Percentiles rank a stretch among this genome's conserved stretches.
These are phyloP conservation scores for Catostylus mosaicus DNA, from an alignment of 30 jellyfish, hydroid and myxozoan genomes.

Conservation along the genomic window DNA sequence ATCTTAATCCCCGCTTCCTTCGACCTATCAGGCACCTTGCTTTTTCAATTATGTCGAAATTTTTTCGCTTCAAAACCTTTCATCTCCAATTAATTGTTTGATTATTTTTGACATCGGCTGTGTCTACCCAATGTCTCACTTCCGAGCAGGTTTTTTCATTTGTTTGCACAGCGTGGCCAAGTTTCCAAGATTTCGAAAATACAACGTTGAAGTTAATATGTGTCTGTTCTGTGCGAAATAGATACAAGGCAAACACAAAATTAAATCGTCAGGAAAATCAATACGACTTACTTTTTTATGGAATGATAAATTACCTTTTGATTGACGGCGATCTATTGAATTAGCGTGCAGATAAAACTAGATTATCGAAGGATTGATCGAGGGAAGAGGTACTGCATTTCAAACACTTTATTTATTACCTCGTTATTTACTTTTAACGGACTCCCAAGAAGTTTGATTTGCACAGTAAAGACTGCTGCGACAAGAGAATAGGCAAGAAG, in stretches of 20 bases:
- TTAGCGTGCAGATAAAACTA: not conserved
- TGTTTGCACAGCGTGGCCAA: not conserved
- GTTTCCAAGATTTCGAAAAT: not conserved
- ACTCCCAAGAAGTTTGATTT: too few relatives aligned
- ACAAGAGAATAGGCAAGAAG: too few relatives aligned
- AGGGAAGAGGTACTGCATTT: not conserved
- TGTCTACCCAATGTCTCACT: conserved; percentile 11
- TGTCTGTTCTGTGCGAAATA: not conserved
- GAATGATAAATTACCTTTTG: conserved; percentile 4
- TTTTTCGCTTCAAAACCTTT: not conserved
- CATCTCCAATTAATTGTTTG: not conserved
- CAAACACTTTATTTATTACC: not conserved
- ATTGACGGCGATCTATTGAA: not conserved
- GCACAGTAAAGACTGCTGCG: too few relatives aligned
- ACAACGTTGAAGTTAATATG: too few relatives aligned
- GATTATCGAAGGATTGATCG: not conserved
- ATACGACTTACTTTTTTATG: not conserved
- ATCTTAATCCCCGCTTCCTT: conserved; percentile 3
- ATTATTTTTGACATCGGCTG: not conserved
- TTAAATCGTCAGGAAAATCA: not conserved
- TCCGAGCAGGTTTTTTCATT: not conserved
- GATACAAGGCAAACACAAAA: not conserved
- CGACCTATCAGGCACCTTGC: not conserved
- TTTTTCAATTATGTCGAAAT: not conserved
- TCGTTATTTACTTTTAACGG: too few relatives aligned